These are phyloP conservation scores for Cataglyphis livida DNA, from an alignment of 2,888 invertebrate genomes.

Conservation along the genomic window DNA sequence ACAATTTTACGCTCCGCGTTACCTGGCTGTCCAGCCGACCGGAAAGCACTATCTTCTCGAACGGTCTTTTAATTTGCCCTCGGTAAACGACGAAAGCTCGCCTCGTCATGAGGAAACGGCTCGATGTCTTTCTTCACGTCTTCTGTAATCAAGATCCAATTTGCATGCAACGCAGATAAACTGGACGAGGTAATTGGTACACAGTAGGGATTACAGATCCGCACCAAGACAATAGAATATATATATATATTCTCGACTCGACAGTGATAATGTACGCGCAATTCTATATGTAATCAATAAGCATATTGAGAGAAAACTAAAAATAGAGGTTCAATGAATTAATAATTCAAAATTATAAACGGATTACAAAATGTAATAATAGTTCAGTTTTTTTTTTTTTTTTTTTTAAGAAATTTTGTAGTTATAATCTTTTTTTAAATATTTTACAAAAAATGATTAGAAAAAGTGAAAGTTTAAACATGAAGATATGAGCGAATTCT, in stretches of 20 bases:
- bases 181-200: slow-evolving; percentile 81
- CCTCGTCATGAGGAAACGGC: slow-evolving; percentile 46
- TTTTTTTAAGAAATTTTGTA: background rate
- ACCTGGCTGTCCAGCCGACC: slow-evolving; percentile 44
- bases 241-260: slow-evolving; percentile 67
- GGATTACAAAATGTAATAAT: background rate
- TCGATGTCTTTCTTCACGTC: slow-evolving; percentile 62
- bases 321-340: background rate
- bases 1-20: slow-evolving; percentile 57
- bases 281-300: slow-evolving; percentile 37
- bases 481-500: background rate
- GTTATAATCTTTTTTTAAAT: background rate
- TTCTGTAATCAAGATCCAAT: slow-evolving; percentile 81
- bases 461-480: background rate
- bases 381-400: background rate
- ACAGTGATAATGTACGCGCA: slow-evolving; percentile 19
- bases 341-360: background rate
- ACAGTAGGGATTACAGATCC: slow-evolving; percentile 78
- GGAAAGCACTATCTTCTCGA: slow-evolving; percentile 51
- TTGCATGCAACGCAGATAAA: slow-evolving; percentile 80
- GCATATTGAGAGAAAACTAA: slow-evolving; percentile 2
- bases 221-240: slow-evolving; percentile 75
- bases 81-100: slow-evolving; percentile 59
- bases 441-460: background rate
- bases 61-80: slow-evolving; percentile 52